These are phyloP conservation scores for Myoxocephalus aenaeus DNA, from an alignment of 2,797 vertebrate genomes.

Conservation along the genomic window DNA sequence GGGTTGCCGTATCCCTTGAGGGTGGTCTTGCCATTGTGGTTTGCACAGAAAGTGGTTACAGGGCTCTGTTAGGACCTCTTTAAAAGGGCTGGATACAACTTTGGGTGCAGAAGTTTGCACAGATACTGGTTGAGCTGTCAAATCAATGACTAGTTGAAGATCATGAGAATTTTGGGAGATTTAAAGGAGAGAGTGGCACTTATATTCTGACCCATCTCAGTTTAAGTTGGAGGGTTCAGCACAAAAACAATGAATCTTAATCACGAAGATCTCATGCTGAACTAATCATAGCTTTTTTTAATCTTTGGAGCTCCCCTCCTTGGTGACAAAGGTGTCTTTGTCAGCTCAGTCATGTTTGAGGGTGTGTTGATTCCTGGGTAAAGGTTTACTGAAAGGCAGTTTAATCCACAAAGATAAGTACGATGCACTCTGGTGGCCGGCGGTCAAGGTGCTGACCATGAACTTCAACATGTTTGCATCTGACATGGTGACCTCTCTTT, in stretches of 20 bases:
- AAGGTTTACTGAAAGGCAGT: constrained; percentile 3
- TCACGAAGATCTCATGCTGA: background rate
- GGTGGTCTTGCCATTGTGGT: constrained; percentile 30
- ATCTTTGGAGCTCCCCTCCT: background rate
- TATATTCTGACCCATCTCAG: background rate
- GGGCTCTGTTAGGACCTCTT: constrained; percentile 9
- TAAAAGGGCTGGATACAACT: constrained; percentile 7
- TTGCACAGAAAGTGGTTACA: constrained; percentile 30
- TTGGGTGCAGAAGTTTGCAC: constrained; percentile 1
- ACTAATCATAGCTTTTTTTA: background rate
- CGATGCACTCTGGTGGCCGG: too few relatives aligned
- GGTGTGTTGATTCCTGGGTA: background rate
- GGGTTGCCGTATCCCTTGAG: constrained; percentile 18
- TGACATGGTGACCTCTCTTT: background rate
- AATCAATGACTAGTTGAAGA: background rate
- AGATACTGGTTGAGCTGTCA: background rate
- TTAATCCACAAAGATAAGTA: background rate
- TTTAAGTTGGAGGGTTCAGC: background rate
- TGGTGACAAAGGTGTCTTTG: background rate
- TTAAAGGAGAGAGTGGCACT: background rate
- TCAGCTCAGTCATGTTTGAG: background rate
- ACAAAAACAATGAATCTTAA: background rate
- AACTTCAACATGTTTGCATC: background rate
- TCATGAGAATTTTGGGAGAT: background rate
- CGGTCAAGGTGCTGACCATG: background rate